These are phyloP conservation scores for Drosophila kepulauana DNA, from an alignment of 1,140 invertebrate genomes.

Conservation along the genomic window DNA sequence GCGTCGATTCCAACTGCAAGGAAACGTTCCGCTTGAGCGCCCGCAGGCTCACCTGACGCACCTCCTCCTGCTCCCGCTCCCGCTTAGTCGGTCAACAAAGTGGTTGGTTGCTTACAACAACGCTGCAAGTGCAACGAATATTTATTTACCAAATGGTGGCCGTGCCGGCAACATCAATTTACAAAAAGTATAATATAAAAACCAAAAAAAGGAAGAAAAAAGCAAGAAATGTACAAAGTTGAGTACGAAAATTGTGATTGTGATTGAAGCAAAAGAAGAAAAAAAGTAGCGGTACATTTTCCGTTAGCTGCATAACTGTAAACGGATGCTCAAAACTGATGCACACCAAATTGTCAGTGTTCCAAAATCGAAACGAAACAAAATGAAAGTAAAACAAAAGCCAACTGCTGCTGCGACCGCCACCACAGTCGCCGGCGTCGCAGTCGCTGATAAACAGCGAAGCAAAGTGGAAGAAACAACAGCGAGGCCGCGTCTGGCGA, in stretches of 20 bases:
- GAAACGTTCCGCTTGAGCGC: conserved; percentile 23
- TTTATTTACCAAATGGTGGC: conserved; percentile 27
- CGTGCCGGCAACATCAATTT: conserved; percentile 25
- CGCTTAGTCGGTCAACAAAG: conserved; percentile 32
- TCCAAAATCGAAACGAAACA: conserved; percentile 23
- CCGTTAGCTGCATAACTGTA: conserved; percentile 6
- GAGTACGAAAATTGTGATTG: conserved; percentile 31
- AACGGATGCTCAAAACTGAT: conserved; percentile 20
- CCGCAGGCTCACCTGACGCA: not conserved
- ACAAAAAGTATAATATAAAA: conserved; percentile 3
- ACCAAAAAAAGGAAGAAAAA: conserved; percentile 17
- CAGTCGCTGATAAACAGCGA: not conserved
- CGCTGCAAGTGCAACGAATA: not conserved
- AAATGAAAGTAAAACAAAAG: conserved; percentile 52
- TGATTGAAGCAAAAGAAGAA: conserved; percentile 19
- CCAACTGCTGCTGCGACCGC: conserved; percentile 19
- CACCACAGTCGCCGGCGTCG: not conserved
- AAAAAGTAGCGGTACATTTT: not conserved
- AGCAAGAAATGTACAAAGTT: conserved; percentile 36
- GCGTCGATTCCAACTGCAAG: conserved; percentile 14
- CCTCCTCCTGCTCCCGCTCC: not conserved
- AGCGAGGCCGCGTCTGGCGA: conserved; percentile 6
- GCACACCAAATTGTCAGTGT: conserved; percentile 46
- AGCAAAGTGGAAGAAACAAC: conserved; percentile 23
- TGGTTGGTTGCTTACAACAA: conserved; percentile 21